Conservation (phyloP, 2,888 invertebrate species). For the Spodoptera littoralis region DNA sequence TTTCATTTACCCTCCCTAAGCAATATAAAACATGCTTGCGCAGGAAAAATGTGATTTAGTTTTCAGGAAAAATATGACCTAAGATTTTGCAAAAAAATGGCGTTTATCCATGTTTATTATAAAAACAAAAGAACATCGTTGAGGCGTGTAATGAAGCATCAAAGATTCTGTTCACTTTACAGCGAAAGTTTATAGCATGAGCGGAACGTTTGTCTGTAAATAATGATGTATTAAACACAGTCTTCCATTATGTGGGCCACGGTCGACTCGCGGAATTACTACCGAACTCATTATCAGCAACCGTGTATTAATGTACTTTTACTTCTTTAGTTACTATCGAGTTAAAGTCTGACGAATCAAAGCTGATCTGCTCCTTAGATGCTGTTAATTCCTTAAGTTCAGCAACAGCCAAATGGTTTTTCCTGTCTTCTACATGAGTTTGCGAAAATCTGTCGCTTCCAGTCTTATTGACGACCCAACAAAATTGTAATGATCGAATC, state of each 20-base stretch:
- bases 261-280: slow-evolving; percentile 58
- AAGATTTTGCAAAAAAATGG: not conserved
- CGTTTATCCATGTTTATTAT: not conserved
- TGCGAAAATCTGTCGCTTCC: too few relatives aligned
- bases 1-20: too few relatives aligned
- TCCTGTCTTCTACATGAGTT: too few relatives aligned
- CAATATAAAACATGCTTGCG: too few relatives aligned
- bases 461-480: too few relatives aligned
- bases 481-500: slow-evolving; percentile 1
- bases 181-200: slow-evolving; percentile 52
- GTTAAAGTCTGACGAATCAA: too few relatives aligned
- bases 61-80: too few relatives aligned
- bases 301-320: slow-evolving; percentile 46
- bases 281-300: slow-evolving; percentile 47
- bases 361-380: too few relatives aligned
- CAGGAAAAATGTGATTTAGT: too few relatives aligned
- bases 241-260: slow-evolving; percentile 55
- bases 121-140: not conserved
- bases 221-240: slow-evolving; percentile 62
- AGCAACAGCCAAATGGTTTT: too few relatives aligned
- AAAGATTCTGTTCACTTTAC: slow-evolving; percentile 34
- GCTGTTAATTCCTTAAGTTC: too few relatives aligned
- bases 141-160: slow-evolving; percentile 43
- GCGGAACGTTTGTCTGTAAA: slow-evolving; percentile 51
- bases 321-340: slow-evolving; percentile 24